Conservation (phyloP, 2,888 invertebrate genomes). For the Malachius bipustulatus region DNA sequence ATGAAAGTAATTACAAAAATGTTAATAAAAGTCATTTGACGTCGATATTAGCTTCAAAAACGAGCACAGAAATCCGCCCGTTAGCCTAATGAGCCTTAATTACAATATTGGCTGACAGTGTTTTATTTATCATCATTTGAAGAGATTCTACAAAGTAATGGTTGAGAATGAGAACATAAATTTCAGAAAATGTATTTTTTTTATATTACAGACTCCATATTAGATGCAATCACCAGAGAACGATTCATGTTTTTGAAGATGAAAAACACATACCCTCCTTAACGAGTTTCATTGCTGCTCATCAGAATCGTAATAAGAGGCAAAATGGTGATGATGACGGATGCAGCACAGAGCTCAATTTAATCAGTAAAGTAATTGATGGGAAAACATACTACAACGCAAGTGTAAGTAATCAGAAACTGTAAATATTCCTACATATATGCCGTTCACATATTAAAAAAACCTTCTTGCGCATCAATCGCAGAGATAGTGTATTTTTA, state of each 20-base stretch:
- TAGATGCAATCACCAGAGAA: slow-evolving; percentile 48
- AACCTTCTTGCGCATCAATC: no score
- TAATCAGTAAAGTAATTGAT: slow-evolving; percentile 41
- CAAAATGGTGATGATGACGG: slow-evolving; percentile 14
- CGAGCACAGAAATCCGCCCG: no score
- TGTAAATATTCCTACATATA: slow-evolving; percentile 2
- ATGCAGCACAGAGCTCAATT: slow-evolving; percentile 32
- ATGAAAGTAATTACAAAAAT: no score
- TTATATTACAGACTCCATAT: slow-evolving; percentile 54
- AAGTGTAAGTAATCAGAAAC: slow-evolving; percentile 40
- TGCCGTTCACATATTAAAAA: no score
- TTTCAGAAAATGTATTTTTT: slow-evolving; percentile 21
- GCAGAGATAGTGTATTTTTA: neutral
- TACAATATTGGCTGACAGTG: no score
- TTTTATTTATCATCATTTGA: no score
- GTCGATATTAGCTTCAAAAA: no score
- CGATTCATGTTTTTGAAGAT: slow-evolving; percentile 50
- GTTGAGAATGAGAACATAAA: no score
- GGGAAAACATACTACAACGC: slow-evolving; percentile 50
- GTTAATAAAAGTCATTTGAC: no score
- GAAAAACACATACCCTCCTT: slow-evolving; percentile 37
- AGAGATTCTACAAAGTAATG: no score
- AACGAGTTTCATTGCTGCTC: slow-evolving; percentile 12
- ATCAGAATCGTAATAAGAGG: slow-evolving; percentile 15
- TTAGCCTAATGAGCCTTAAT: no score